Conservation (phyloP, 2,888 invertebrate genomes). For the Limnephilus auricula region DNA sequence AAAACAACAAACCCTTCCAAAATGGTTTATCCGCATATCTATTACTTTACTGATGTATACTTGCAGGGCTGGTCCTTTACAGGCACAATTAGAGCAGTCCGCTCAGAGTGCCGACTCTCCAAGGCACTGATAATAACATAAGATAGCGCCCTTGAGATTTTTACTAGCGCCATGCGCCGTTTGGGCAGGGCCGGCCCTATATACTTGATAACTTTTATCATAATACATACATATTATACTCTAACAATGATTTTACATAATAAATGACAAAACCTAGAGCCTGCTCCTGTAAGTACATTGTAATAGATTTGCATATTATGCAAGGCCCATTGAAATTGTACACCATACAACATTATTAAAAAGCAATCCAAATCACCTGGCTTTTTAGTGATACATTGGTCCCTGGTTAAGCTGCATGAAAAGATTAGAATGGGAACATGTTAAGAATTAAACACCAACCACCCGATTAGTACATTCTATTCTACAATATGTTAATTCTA, state of each 20-base stretch:
- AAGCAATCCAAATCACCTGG: conserved; percentile 70
- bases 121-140: too few relatives aligned
- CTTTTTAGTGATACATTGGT: conserved; percentile 77
- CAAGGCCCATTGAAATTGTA: too few relatives aligned
- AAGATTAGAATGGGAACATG: conserved; percentile 72
- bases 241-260: too few relatives aligned
- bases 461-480: conserved; percentile 43
- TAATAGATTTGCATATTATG: background rate
- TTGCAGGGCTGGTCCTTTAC: too few relatives aligned
- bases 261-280: too few relatives aligned
- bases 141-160: too few relatives aligned
- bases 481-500: conserved; percentile 34
- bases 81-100: too few relatives aligned
- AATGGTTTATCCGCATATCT: too few relatives aligned
- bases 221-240: background rate
- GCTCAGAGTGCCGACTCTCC: too few relatives aligned
- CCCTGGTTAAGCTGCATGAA: conserved; percentile 80
- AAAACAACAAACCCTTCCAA: background rate
- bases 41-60: background rate
- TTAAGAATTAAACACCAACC: conserved; percentile 43
- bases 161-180: too few relatives aligned
- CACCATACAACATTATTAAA: background rate
- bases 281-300: background rate
- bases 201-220: background rate
- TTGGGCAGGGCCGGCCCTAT: too few relatives aligned